Conservation (phyloP, 2,888 invertebrate genomes). For the Lordiphosa fenestrarum region DNA sequence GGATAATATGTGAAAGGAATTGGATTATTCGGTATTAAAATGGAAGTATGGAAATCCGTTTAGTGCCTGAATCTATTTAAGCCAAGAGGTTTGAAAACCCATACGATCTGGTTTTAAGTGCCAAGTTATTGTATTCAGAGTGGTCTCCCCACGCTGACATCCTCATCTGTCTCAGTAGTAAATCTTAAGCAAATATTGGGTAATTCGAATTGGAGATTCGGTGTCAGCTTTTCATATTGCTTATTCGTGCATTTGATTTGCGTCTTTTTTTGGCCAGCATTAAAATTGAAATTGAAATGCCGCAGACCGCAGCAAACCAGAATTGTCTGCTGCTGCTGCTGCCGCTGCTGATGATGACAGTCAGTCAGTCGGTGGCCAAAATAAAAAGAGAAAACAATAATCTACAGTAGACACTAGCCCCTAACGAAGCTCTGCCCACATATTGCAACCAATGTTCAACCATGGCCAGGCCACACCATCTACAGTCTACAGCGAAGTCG, state of each 20-base stretch:
- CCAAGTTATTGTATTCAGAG: slow-evolving; percentile 1
- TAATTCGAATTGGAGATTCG: slow-evolving; percentile 39
- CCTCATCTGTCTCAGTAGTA: background rate
- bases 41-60: too few relatives aligned
- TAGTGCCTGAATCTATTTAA: too few relatives aligned
- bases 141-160: background rate
- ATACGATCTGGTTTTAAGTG: background rate
- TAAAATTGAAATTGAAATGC: slow-evolving; percentile 73
- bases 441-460: background rate
- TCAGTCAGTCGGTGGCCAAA: slow-evolving; percentile 10
- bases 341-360: slow-evolving; percentile 46
- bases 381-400: slow-evolving; percentile 23
- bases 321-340: slow-evolving; percentile 36
- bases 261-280: slow-evolving; percentile 58
- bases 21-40: background rate
- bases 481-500: slow-evolving; percentile 15
- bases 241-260: slow-evolving; percentile 57
- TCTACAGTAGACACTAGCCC: slow-evolving; percentile 39
- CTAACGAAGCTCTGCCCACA: slow-evolving; percentile 1
- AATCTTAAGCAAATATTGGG: slow-evolving; percentile 37
- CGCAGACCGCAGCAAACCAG: slow-evolving; percentile 55
- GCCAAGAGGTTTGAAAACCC: too few relatives aligned
- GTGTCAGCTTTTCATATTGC: slow-evolving; percentile 40
- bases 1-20: background rate
- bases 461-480: slow-evolving; percentile 6